Conservation (phyloP, 1,140 invertebrate genomes). For the Dreissena rostriformis region DNA sequence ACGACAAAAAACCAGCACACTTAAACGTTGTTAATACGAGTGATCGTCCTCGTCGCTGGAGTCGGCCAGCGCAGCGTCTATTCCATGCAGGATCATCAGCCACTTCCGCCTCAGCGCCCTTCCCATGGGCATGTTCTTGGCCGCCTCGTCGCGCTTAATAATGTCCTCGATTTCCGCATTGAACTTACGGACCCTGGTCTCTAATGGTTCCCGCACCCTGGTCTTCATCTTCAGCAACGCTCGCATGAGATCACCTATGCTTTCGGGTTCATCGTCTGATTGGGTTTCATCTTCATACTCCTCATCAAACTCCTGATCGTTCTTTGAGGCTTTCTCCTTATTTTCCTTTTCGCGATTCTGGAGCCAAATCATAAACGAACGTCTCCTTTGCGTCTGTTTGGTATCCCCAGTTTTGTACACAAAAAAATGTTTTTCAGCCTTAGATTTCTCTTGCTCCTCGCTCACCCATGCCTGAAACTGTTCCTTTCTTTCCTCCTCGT, state of each 20-base stretch:
- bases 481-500: slow-evolving; percentile 43
- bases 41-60: slow-evolving; percentile 44
- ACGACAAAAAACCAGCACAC: too few relatives aligned
- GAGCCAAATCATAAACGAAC: slow-evolving; percentile 36
- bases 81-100: slow-evolving; percentile 35
- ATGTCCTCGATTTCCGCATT: slow-evolving; percentile 33
- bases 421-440: background rate
- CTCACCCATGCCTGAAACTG: slow-evolving; percentile 39
- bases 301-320: background rate
- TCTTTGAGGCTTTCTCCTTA: background rate
- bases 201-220: slow-evolving; percentile 30
- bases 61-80: slow-evolving; percentile 34
- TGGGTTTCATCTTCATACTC: slow-evolving; percentile 1
- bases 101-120: slow-evolving; percentile 16
- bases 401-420: background rate
- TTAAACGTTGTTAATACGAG: background rate
- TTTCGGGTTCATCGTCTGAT: slow-evolving; percentile 11
- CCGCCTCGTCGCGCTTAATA: slow-evolving; percentile 6
- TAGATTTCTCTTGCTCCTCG: slow-evolving; percentile 21
- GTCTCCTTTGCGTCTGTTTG: slow-evolving; percentile 29
- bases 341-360: slow-evolving; percentile 23
- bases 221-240: slow-evolving; percentile 41
- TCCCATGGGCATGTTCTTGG: background rate
- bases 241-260: slow-evolving; percentile 41
- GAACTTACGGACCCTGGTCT: slow-evolving; percentile 16